Conservation (phyloP, 2,888 invertebrate genomes). For the Mythimna ferrago region DNA sequence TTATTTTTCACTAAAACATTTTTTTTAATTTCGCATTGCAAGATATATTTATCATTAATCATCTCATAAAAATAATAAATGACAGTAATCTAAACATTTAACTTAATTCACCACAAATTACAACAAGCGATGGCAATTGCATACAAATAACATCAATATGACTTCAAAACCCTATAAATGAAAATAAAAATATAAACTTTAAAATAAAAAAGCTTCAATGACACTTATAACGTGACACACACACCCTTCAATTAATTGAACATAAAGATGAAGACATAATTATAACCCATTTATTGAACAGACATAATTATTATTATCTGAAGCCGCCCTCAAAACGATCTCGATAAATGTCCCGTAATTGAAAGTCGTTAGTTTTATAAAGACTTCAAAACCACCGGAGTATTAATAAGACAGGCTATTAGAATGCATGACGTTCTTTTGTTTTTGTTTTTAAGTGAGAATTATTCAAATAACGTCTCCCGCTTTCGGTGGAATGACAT, state of each 20-base stretch:
- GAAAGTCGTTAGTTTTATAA: slow-evolving; percentile 23
- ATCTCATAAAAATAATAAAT: background rate
- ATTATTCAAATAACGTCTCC: no score
- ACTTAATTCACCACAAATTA: background rate
- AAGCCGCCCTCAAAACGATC: slow-evolving; percentile 26
- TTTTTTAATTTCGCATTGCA: background rate
- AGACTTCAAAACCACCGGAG: slow-evolving; percentile 1
- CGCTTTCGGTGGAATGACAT: no score
- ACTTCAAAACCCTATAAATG: background rate
- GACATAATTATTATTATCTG: background rate
- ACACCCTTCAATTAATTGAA: slow-evolving; percentile 6
- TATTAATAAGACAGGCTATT: slow-evolving; percentile 40
- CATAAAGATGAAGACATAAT: slow-evolving; percentile 44
- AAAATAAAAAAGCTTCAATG: background rate
- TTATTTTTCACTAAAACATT: background rate
- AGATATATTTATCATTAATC: background rate
- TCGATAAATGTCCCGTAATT: slow-evolving; percentile 38
- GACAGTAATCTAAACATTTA: background rate
- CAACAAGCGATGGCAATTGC: background rate
- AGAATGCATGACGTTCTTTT: background rate
- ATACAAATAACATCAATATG: background rate
- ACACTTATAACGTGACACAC: background rate
- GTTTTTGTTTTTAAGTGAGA: no score
- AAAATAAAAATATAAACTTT: background rate
- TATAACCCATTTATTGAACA: slow-evolving; percentile 16